Evolutionary conservation across 2,888 invertebrate species (phyloP).

Genomic region (Globia sparganii): DNA sequence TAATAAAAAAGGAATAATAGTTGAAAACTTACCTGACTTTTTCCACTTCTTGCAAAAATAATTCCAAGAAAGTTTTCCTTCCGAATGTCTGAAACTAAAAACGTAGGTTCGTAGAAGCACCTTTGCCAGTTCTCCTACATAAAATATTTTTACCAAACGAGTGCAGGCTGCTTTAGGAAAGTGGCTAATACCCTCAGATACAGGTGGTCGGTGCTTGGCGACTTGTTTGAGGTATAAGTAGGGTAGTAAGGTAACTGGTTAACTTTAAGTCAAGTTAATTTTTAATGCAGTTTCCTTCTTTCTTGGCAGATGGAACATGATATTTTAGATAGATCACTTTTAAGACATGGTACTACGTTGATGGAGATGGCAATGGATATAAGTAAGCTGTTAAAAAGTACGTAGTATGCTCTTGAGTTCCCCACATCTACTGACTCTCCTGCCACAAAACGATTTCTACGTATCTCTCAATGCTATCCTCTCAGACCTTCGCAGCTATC

Average conservation of each 20-base stretch:
- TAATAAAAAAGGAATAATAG: too few relatives aligned
- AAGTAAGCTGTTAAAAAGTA: not conserved
- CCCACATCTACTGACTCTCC: not conserved
- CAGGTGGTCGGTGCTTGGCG: constrained; percentile 7
- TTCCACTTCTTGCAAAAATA: not conserved
- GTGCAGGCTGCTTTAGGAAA: constrained; percentile 36
- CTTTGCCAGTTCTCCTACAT: constrained; percentile 18
- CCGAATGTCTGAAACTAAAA: constrained; percentile 16
- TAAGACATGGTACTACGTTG: not conserved
- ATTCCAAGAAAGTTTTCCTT: not conserved
- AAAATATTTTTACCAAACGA: constrained; percentile 34
- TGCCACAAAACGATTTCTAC: too few relatives aligned
- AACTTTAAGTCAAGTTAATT: constrained; percentile 20
- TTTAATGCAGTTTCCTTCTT: constrained; percentile 19
- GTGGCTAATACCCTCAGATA: constrained; percentile 30
- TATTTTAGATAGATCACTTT: not conserved
- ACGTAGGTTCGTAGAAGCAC: not conserved
- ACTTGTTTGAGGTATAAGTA: constrained; percentile 14
- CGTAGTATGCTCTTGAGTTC: not conserved
- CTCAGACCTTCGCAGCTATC: not conserved
- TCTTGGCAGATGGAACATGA: not conserved
- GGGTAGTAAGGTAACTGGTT: not conserved
- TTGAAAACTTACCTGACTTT: not conserved
- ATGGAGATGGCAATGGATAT: too few relatives aligned
- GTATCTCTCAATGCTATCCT: not conserved